Percentiles rank a stretch among this genome's conserved stretches.
phyloP scores from a whole-genome alignment of 2,888 invertebrate species.

The Drosophila basisetae region DNA sequence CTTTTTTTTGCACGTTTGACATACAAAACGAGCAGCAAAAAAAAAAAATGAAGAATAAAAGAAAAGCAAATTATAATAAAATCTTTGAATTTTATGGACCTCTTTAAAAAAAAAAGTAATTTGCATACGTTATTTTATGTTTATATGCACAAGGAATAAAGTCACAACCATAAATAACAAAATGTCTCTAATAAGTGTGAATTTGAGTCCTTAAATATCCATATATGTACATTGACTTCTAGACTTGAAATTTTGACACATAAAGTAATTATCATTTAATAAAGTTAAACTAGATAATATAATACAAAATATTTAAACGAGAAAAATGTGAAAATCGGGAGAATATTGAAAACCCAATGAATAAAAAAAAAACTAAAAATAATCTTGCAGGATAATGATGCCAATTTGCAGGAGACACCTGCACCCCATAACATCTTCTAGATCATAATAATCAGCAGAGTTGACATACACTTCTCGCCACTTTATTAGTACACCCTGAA shows the following conservation, averaged over 20 bases:
- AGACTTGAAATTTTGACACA: neutral
- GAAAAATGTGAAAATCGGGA: neutral
- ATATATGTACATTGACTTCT: neutral
- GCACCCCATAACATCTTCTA: neutral
- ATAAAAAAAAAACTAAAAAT: too few species aligned
- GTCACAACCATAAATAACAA: neutral
- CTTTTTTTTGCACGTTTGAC: constrained; percentile 28
- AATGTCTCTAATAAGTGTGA: too few species aligned
- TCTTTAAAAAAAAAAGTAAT: constrained; percentile 71
- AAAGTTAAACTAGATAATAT: neutral
- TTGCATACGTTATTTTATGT: constrained; percentile 81
- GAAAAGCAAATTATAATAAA: constrained; percentile 70
- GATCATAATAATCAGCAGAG: neutral
- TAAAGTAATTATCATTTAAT: neutral
- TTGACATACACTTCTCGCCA: neutral
- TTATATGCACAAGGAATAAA: constrained; percentile 22
- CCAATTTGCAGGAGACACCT: too few species aligned
- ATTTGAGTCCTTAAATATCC: constrained; percentile 1
- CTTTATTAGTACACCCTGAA: too few species aligned
- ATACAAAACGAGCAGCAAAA: constrained; percentile 24
- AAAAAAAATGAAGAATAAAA: neutral
- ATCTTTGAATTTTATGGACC: constrained; percentile 71
- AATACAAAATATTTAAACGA: neutral
- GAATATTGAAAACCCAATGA: neutral
- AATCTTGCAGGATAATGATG: neutral